A percentile compares a stretch with the other conserved stretches of the same genome.
phyloP scores from a whole-genome alignment of 2,797 vertebrate species.

The Chiloscyllium punctatum region DNA sequence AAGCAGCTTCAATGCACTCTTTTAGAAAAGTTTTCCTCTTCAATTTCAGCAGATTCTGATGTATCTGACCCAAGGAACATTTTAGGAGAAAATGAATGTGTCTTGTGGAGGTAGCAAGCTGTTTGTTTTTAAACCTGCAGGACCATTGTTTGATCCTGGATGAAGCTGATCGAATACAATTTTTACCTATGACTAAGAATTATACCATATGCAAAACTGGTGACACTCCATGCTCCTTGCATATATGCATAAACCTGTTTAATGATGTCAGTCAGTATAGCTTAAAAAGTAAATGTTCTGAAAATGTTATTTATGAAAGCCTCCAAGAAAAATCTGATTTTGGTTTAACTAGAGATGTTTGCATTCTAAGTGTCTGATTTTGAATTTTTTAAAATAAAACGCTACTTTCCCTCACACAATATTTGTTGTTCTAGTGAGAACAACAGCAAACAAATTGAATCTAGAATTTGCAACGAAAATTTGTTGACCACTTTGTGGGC shows the following conservation, averaged over 20 bases:
- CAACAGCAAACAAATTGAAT: background rate
- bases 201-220: background rate
- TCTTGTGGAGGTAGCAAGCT: background rate
- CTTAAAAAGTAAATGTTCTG: too few species aligned
- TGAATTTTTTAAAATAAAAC: too few species aligned
- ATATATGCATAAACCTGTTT: background rate
- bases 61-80: background rate
- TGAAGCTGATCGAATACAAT: background rate
- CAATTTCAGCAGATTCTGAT: background rate
- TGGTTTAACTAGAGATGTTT: background rate
- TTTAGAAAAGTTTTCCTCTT: background rate
- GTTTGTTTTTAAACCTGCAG: background rate
- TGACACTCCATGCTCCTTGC: background rate
- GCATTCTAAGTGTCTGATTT: background rate
- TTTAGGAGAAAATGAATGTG: background rate
- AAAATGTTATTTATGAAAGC: too few species aligned
- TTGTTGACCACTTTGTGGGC: too few species aligned
- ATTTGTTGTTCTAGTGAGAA: too few species aligned
- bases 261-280: too few species aligned
- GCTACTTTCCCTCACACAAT: too few species aligned
- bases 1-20: background rate
- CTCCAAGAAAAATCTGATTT: too few species aligned
- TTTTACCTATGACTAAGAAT: background rate
- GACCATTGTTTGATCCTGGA: background rate
- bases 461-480: background rate